Base-by-base conservation (phyloP, 2,797 vertebrate species). In the Chromobotia macracanthus region DNA sequence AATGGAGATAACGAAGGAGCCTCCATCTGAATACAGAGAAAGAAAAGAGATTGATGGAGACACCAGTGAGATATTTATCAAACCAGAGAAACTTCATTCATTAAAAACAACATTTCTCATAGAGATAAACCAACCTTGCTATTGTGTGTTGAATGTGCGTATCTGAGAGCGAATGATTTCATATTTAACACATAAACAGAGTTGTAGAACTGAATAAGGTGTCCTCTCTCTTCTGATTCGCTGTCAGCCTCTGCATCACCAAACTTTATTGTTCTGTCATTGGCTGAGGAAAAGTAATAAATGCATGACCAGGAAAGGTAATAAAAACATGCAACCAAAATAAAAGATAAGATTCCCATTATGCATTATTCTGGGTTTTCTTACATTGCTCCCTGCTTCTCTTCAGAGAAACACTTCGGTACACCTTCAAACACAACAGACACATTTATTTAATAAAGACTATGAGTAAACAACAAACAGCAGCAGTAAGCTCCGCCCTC, bases 161-260 rank as follows among this genome's bases (percentile, higher is more conserved):
- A 99, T 88, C 94, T 95, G 84, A 95, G 84, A 10, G 95, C 97
- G 50, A 99, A 99, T 19, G 91, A 91, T 78, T 96, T 95, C 82
- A 98, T 96, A 91, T 93, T 95, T 89, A 92, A 89, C 69, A 99
- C 90, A 12, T 94, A 99, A 81, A 98, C 88, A 0, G 90, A 87
- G 71, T 99, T 99, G 89, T 99, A 99, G 88, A 99, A 99, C 87
- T 95, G 95, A 84, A 98, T 98, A 46, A 99, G 95, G 89, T 99
- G 96, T 18, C 96, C 95, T 58, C 97, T 95, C 1, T 94, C 90
- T 79, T 88, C 87, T 18, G 86, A 88, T 53, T 89, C 88, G 79
- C 16, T 18, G 1, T 81, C 35, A 6, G 48, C 46, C 0, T 78
- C 48, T 1, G 76, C 76, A 66, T 76, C 83, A 16, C 80, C 56